Base-by-base conservation (phyloP, 2,797 vertebrate genomes). In the Gymnodraco acuticeps region DNA sequence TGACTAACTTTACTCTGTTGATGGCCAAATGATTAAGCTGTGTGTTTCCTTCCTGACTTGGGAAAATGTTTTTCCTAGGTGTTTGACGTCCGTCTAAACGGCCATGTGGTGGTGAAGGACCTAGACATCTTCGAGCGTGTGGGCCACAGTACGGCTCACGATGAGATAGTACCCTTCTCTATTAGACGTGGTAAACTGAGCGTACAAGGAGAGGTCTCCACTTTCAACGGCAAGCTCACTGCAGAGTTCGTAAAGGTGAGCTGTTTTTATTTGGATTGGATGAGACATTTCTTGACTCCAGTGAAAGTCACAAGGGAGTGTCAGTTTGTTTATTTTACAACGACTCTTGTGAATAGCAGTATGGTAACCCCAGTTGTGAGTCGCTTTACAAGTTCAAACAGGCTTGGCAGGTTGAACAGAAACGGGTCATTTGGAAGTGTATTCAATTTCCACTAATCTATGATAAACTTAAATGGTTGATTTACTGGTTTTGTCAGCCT, bases 221-320 rank as follows among this genome's bases (percentile, higher is more conserved):
- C 98, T 0, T 99, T 99, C 92, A 98, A 98, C 0, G 96, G 97
- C 75, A 99, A 98, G 80, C 98, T 99, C 69, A 94, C 92, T 31
- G 97, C 98, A 70, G 98, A 99, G 87, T 99, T 99, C 91, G 98
- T 99, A 63, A 99, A 99, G 97, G 98, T 99, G 93, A 94, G 38
- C 60, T 16, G 3, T 38, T 62, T 45, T 46, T 54, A 1, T 54
- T 10, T 64, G 2, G 10, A 13, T 61, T 12, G 12, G 16, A 14
- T 6, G 50, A 52, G 47, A 46, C 3, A 42, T 48, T 1, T 42
- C 10, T 27, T 6, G 0, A 7, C 17, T 4, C 27, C 6, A 1
- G 9, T 47, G 23, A 17, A 13, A 4, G 20, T 38, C 11, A 19
- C 12, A 33, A 43, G 14, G 31, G 11, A 47, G 12, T 2, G 4